Percentiles rank a stretch among this genome's conserved stretches.
Conservation (phyloP, 1,140 invertebrate species). For the Eupristina koningsbergeri region DNA sequence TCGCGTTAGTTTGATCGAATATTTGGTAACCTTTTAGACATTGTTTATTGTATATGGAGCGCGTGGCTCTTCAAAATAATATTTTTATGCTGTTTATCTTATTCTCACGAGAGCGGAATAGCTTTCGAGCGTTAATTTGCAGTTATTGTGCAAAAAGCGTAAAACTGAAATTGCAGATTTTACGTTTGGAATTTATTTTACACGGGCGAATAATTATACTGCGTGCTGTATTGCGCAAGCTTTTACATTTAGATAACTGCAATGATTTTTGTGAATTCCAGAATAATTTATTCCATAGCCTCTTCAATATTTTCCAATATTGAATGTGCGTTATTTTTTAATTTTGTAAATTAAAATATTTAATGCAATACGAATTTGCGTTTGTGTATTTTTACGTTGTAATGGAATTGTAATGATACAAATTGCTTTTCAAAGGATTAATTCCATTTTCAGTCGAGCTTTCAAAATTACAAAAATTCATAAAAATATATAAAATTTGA, state of each 20-base stretch:
- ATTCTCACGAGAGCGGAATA: constrained; percentile 41
- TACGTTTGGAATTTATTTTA: constrained; percentile 53
- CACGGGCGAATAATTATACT: constrained; percentile 53
- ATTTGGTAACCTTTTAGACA: constrained; percentile 51
- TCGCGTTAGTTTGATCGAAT: constrained; percentile 53
- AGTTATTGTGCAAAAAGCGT: constrained; percentile 54
- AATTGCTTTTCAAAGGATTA: constrained; percentile 42
- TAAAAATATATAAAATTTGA: constrained; percentile 12
- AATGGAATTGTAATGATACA: constrained; percentile 48
- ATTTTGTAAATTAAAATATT: constrained; percentile 46
- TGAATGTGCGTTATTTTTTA: constrained; percentile 52
- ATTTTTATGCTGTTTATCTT: constrained; percentile 52
- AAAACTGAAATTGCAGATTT: constrained; percentile 54
- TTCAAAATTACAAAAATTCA: constrained; percentile 36
- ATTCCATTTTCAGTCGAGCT: constrained; percentile 35
- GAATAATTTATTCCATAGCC: constrained; percentile 46
- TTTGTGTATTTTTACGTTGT: constrained; percentile 42
- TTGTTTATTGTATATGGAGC: constrained; percentile 48
- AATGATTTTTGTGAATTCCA: constrained; percentile 49
- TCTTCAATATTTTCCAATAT: constrained; percentile 48
- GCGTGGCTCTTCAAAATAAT: constrained; percentile 10
- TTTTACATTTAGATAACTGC: constrained; percentile 53
- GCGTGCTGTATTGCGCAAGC: constrained; percentile 47
- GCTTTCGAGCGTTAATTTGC: constrained; percentile 52
- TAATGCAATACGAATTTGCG: constrained; percentile 35